A percentile compares a stretch with the other conserved stretches of the same genome.
These are phyloP conservation scores for Meda fulgida DNA, from an alignment of 2,797 vertebrate genomes.

Conservation along the genomic window DNA sequence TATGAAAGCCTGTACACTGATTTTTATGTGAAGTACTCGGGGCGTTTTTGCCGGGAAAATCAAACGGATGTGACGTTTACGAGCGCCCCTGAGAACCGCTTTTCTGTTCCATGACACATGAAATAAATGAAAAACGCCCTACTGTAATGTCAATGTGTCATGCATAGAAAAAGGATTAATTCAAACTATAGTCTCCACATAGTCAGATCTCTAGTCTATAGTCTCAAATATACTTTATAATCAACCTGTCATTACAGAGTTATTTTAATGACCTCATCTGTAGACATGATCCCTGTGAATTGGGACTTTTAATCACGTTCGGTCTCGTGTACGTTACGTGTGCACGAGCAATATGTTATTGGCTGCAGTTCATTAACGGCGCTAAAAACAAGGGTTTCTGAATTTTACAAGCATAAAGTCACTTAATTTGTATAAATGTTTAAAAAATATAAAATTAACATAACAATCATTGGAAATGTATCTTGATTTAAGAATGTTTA, in stretches of 20 bases:
- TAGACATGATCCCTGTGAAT: not conserved
- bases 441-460: not conserved
- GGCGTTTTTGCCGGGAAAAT: not conserved
- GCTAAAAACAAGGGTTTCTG: not conserved
- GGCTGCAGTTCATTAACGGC: not conserved
- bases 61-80: not conserved
- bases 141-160: no score
- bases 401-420: not conserved
- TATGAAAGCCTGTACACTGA: not conserved
- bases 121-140: no score
- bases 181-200: not conserved
- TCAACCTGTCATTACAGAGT: not conserved
- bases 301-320: no score
- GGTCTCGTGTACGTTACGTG: accelerated
- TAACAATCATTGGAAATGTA: not conserved
- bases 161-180: not conserved
- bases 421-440: not conserved
- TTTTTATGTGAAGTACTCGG: not conserved
- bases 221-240: not conserved
- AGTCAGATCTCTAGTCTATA: not conserved
- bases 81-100: no score
- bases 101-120: no score
- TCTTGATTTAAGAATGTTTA: not conserved
- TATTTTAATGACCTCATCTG: not conserved
- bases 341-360: not conserved